These are phyloP conservation scores for Lepidocyrtoides sp. DNA, from an alignment of 2,888 invertebrate genomes.

Conservation along the genomic window DNA sequence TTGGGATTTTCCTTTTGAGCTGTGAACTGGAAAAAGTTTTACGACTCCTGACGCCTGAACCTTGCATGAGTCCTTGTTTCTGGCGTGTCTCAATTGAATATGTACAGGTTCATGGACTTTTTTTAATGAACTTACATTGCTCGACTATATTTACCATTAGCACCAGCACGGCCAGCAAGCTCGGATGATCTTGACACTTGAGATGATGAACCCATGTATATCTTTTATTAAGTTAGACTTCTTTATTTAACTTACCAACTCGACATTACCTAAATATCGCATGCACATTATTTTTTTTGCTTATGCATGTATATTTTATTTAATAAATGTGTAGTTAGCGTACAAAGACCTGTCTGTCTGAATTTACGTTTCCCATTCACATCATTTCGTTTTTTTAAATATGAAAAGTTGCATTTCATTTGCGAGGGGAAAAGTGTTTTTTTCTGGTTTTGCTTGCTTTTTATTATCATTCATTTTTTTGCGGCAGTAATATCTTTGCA, in stretches of 20 bases:
- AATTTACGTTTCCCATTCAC: slow-evolving; percentile 15
- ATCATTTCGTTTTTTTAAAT: neutral
- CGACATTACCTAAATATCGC: slow-evolving; percentile 31
- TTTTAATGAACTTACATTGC: slow-evolving; percentile 65
- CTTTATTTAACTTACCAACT: neutral
- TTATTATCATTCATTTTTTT: neutral
- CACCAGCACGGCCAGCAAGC: slow-evolving; percentile 12
- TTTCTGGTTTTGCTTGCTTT: neutral
- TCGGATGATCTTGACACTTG: slow-evolving; percentile 66
- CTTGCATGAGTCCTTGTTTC: slow-evolving; percentile 77
- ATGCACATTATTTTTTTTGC: slow-evolving; percentile 7
- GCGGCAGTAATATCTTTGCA: slow-evolving; percentile 1
- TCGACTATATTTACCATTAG: neutral
- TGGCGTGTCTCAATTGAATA: slow-evolving; percentile 71
- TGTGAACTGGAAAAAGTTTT: slow-evolving; percentile 79
- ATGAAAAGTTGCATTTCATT: neutral
- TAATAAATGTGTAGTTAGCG: neutral
- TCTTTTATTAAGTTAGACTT: neutral
- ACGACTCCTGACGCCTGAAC: slow-evolving; percentile 75
- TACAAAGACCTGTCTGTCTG: slow-evolving; percentile 1
- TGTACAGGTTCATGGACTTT: slow-evolving; percentile 74
- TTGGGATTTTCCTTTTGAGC: slow-evolving; percentile 72
- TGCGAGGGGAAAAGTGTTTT: neutral
- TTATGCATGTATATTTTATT: neutral
- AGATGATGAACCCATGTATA: slow-evolving; percentile 25